A percentile compares a stretch with the other conserved stretches of the same genome.
phyloP scores from a whole-genome alignment of 2,888 invertebrate genomes.

The Rhogogaster chlorosoma region DNA sequence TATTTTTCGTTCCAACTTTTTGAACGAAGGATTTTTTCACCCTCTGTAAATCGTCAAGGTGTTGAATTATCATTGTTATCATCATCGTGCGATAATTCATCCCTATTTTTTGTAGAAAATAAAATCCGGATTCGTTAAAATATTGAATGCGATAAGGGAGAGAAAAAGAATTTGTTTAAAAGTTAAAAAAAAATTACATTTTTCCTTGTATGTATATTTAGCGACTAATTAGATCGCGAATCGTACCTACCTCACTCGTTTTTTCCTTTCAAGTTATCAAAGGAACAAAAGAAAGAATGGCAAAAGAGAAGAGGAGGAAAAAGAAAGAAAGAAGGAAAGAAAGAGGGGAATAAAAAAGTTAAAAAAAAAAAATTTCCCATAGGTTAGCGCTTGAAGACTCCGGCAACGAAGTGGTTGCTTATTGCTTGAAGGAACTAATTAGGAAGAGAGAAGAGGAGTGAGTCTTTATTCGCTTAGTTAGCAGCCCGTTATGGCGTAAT shows the following conservation, averaged over 20 bases:
- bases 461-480: slow-evolving; percentile 34
- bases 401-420: slow-evolving; percentile 25
- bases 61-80: too few species aligned
- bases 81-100: too few species aligned
- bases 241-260: not conserved
- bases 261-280: not conserved
- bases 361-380: not conserved
- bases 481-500: slow-evolving; percentile 8
- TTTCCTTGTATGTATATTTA: not conserved
- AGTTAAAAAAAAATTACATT: not conserved
- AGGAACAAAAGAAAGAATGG: not conserved
- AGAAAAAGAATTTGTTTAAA: not conserved
- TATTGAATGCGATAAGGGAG: too few species aligned
- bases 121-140: too few species aligned
- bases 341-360: not conserved
- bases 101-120: too few species aligned
- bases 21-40: too few species aligned
- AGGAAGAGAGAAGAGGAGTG: slow-evolving; percentile 26
- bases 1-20: too few species aligned
- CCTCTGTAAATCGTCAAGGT: too few species aligned
- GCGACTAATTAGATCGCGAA: not conserved
- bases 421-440: slow-evolving; percentile 40
- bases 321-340: not conserved
- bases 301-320: not conserved
- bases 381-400: slow-evolving; percentile 1